Conservation (phyloP, 1,140 invertebrate genomes). For the Leptinotarsa undecemlineata region DNA sequence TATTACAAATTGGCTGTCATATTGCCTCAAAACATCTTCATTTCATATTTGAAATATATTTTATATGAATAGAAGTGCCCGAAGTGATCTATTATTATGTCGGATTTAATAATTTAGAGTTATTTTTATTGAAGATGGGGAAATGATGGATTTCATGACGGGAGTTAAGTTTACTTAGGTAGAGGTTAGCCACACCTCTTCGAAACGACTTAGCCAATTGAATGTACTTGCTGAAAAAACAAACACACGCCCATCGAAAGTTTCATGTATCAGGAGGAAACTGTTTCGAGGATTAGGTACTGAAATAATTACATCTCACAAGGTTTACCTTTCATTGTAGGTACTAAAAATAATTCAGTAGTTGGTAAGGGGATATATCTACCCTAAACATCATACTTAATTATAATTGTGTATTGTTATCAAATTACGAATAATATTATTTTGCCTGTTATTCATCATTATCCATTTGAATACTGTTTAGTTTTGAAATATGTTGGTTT, state of each 20-base stretch:
- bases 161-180: neutral
- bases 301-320: neutral
- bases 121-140: neutral
- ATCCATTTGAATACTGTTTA: no score
- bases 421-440: no score
- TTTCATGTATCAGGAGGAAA: neutral
- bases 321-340: no score
- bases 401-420: no score
- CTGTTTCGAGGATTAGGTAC: neutral
- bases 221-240: neutral
- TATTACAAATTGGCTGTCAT: slow-evolving; percentile 22
- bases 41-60: slow-evolving; percentile 10
- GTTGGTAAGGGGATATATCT: no score
- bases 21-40: slow-evolving; percentile 1
- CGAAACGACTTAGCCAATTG: neutral
- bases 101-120: neutral
- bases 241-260: neutral
- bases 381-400: no score
- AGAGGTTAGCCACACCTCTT: slow-evolving; percentile 7
- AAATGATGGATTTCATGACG: neutral
- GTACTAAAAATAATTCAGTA: no score
- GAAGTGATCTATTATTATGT: neutral
- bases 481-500: no score
- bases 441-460: no score
- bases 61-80: neutral